phyloP scores from a whole-genome alignment of 2,888 invertebrate genomes.

The Microplitis deprimator region DNA sequence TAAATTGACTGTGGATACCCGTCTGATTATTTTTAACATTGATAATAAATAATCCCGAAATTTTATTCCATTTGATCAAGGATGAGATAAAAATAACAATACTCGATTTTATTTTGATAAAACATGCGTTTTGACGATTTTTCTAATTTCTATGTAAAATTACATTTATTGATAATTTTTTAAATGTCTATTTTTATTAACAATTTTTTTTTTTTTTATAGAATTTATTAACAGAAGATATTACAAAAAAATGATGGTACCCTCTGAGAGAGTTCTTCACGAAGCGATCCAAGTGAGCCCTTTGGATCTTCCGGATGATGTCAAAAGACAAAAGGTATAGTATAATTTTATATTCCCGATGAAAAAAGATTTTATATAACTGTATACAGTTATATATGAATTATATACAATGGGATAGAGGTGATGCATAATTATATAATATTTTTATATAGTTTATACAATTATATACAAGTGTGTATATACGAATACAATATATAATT shows the following conservation, averaged over 20 bases:
- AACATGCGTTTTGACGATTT: neutral
- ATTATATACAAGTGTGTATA: too few relatives aligned
- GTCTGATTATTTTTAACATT: neutral
- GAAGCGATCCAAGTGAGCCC: constrained; percentile 66
- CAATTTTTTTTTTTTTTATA: constrained; percentile 41
- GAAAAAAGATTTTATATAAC: too few relatives aligned
- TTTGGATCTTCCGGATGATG: constrained; percentile 61
- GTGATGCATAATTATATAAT: too few relatives aligned
- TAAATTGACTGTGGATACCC: neutral
- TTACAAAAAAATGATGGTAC: constrained; percentile 57
- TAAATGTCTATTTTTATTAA: neutral
- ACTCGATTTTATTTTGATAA: neutral
- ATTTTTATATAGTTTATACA: too few relatives aligned
- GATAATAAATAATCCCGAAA: neutral
- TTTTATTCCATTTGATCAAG: neutral
- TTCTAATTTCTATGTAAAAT: neutral
- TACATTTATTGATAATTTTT: neutral
- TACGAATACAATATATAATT: too few relatives aligned
- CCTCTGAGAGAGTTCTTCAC: constrained; percentile 62
- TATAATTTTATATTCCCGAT: too few relatives aligned
- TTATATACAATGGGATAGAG: too few relatives aligned
- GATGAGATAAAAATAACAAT: neutral
- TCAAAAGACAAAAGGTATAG: constrained; percentile 61
- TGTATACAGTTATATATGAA: too few relatives aligned
- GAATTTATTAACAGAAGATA: constrained; percentile 36